These are phyloP conservation scores for Desmophyllum pertusum DNA, from an alignment of 92 coral and sea anemone species.

Conservation along the genomic window DNA sequence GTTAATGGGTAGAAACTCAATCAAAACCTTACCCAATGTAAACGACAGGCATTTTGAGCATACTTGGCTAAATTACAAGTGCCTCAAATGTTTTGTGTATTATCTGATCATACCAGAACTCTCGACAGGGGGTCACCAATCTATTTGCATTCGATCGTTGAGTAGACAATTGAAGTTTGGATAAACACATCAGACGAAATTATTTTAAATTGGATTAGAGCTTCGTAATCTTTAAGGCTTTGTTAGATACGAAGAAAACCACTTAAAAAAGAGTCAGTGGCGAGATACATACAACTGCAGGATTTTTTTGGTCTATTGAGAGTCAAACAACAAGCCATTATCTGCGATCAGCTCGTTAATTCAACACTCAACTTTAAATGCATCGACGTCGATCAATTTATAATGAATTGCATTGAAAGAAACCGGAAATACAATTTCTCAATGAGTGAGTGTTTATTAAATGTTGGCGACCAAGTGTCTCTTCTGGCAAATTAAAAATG, in stretches of 20 bases:
- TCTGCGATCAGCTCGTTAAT: conserved; percentile 21
- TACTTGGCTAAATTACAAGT: conserved; percentile 1
- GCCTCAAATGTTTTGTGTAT: background rate
- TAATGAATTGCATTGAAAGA: conserved; percentile 34
- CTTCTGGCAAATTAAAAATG: background rate
- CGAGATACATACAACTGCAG: background rate
- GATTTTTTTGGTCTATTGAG: background rate
- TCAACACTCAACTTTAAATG: conserved; percentile 9
- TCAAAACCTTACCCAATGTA: background rate
- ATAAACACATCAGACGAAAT: conserved; percentile 17
- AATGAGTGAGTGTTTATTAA: conserved; percentile 36
- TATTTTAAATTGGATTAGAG: conserved; percentile 20
- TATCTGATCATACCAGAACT: conserved; percentile 20
- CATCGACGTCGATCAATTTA: conserved; percentile 25
- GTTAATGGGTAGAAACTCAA: background rate
- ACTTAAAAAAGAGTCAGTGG: background rate
- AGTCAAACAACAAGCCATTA: background rate
- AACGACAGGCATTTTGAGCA: background rate
- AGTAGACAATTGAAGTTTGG: conserved; percentile 17
- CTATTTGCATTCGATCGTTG: conserved; percentile 3
- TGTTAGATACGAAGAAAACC: background rate
- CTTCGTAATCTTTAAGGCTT: background rate
- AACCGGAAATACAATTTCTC: conserved; percentile 25
- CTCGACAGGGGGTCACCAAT: conserved; percentile 29
- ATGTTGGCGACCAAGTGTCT: conserved; percentile 11